Base-by-base conservation (phyloP, 2,888 invertebrate genomes). In the Malthinus flaveolus region DNA sequence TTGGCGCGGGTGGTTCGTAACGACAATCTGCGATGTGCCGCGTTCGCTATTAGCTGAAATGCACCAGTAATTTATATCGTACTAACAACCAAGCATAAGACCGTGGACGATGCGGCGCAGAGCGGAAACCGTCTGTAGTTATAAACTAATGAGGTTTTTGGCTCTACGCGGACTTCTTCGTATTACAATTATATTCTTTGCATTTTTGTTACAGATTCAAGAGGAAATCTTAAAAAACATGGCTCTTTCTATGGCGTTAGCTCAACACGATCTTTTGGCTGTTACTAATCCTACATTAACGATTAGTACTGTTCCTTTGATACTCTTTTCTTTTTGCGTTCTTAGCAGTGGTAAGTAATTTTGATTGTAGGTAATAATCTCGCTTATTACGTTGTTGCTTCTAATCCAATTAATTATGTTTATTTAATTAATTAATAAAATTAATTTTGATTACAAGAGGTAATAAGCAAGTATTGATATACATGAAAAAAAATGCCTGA, bases 1-100 rank as follows among this genome's bases (percentile, higher is more conserved):
- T 59, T 69, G 69, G 72, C 72, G 71, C 73, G 71, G 72, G 70
- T 73, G 72, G 74, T 65, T 68, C 68, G 68, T 76, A 76, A 77
- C 74, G 77, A 74, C 75, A 75, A 75, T 73, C 74, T 73, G 71
- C 72, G 72, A 70, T 72, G 71, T 70, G 72, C 71, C 71, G 67
- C 61, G 57, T 55, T 69, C 64, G 69, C 67, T 68, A 67, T 68
- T 64, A 67, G 64, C 62, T 60, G 65, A 65, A 68, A 69, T 68
- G 69, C 68, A 68, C 65, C 67, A 70, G 72, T 74, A 74, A 75
- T 75, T 74, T 73, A 75, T 74, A 70, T 72, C 71, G 68, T 67
- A 70, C 68, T 65, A 73, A 74, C 73, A 72, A 75, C 72, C 73
- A 72, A 72, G 72, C 69, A 68, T 70, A 70, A 23, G 72, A 69